Base-by-base conservation (phyloP, 2,888 invertebrate species). In the Cantharis lateralis region DNA sequence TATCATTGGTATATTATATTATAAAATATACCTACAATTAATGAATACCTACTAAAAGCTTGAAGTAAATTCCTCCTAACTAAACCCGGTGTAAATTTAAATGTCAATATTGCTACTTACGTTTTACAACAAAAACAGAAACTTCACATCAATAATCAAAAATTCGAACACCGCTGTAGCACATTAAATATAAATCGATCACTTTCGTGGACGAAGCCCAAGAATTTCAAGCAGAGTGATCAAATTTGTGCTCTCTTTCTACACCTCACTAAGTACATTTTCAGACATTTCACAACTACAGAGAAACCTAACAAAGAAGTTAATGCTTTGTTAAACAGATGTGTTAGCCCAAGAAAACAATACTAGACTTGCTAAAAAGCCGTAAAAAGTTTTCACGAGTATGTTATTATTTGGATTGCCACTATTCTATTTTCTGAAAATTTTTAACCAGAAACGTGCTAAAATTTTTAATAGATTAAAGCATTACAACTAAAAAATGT, bases 141-240 rank as follows among this genome's bases (percentile, higher is more conserved):
- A 15, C 16, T 7, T 13, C 16, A 63, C 63, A 18, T 13, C 16
- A 15, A 62, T 15, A 68, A 69, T 28, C 24, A 68, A 69, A 66
- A 72, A 72, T 66, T 66, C 48, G 16, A 66, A 18, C 26, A 48
- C 32, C 66, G 66, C 10, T 48, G 62, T 62, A 63, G 71, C 78
- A 72, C 68, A 79, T 79, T 78, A 75, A 78, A 69, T 28, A 64
- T 10, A 20, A 24, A 72, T 70, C 71, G 73, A 77, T 76, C 74
- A 77, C 77, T 79, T 72, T 74, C 48, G 70, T 62, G 68, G 71
- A 68, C 72, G 76, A 62, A 32, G 24, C 26, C 75, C 62, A 64
- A 68, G 26, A 68, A 71, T 72, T 75, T 63, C 26, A 62, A 48
- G 68, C 28, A 66, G 64, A 70, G 68, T 71, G 73, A 69, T 70